Evolutionary conservation across 2,888 invertebrate species (phyloP), one percentile per base, ranked within the genome.

Genomic region (Calliscelio sp.): DNA sequence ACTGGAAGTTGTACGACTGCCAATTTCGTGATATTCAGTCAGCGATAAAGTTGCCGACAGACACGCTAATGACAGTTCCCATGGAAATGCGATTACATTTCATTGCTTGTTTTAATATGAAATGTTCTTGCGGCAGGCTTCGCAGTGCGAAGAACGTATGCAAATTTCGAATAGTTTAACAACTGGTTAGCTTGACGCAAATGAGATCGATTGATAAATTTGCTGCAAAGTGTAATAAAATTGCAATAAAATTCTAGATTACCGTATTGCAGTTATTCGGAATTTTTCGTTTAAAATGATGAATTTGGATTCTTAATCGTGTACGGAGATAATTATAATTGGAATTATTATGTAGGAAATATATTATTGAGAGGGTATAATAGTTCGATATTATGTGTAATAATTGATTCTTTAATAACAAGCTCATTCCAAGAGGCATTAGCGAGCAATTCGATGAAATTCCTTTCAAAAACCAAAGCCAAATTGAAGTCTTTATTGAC

Each of bases 41-140:
- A 41, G 41, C 61, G 41, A 10, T 22, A 59, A 65, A 61, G 61
- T 65, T 65, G 10, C 22, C 20, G 28, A 20, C 38, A 24, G 38
- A 35, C 61, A n/a, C 41, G 61, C 7, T 41, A 41, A 61, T 61
- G 49, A 22, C 61, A 41, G 24, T 24, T 61, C 61, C 24, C 24
- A 41, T 61, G 24, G 24, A 61, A 41, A 61, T 24, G 61, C 61
- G 61, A 61, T 61, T 61, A 24, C 20, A 35, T 51, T 51, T 51
- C 49, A 10, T 14, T 11, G 49, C 14, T 1, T 51, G 49, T 51
- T 51, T 51, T 51, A 51, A 51, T 51, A 51, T 10, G 49, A 51
- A 24, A 11, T 8, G 22, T 22, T 51, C 49, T 6, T 11, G 14
- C 10, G 49, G 22, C 8, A 46, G 20, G 10, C 16, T 7, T 24